Evolutionary conservation across 2,888 invertebrate species (phyloP).

Genomic region (Pseudolycoriella hygida): DNA sequence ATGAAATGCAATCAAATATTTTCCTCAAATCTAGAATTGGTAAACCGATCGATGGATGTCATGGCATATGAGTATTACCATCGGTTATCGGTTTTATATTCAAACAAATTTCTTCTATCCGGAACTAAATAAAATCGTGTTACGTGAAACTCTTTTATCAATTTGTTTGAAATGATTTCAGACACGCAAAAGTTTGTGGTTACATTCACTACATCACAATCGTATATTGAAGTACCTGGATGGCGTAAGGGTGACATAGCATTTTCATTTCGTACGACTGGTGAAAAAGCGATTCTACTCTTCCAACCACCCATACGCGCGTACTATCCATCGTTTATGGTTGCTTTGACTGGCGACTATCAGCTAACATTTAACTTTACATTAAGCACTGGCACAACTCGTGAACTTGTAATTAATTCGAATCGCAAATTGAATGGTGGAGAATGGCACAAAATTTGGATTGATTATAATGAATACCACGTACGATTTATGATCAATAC

Average conservation of each 20-base stretch:
- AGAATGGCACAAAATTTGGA: slow-evolving; percentile 93
- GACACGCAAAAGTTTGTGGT: slow-evolving; percentile 86
- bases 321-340: slow-evolving; percentile 83
- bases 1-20: too few relatives aligned
- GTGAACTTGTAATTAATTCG: slow-evolving; percentile 68
- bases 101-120: too few relatives aligned
- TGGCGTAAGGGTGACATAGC: slow-evolving; percentile 87
- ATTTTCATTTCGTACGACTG: slow-evolving; percentile 83
- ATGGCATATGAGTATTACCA: too few relatives aligned
- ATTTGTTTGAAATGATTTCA: too few relatives aligned
- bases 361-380: slow-evolving; percentile 81
- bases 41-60: too few relatives aligned
- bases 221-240: slow-evolving; percentile 82
- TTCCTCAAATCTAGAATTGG: too few relatives aligned
- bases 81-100: too few relatives aligned
- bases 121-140: too few relatives aligned
- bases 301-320: slow-evolving; percentile 82
- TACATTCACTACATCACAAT: slow-evolving; percentile 82
- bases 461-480: slow-evolving; percentile 87
- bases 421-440: slow-evolving; percentile 71
- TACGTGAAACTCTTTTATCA: too few relatives aligned
- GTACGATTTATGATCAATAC: slow-evolving; percentile 85
- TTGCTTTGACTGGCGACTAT: slow-evolving; percentile 73
- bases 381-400: slow-evolving; percentile 63
- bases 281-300: slow-evolving; percentile 71